Percentiles rank a stretch among this genome's conserved stretches.
Evolutionary conservation across 2,113 vertebrate species (phyloP).

Genomic region (Vanacampus margaritifer): DNA sequence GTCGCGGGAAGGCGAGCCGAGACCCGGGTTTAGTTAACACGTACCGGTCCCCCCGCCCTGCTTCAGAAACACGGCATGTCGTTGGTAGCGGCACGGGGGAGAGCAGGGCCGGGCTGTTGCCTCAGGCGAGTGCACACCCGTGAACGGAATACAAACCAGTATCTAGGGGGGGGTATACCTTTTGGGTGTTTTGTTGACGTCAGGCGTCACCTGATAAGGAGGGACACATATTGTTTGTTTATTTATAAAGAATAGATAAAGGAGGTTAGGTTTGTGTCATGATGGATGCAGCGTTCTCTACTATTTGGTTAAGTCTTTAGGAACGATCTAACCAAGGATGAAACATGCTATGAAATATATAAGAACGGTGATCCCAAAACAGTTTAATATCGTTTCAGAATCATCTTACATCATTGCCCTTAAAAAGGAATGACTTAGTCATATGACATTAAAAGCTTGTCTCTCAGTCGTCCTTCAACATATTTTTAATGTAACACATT

Average conservation of each 20-base stretch:
- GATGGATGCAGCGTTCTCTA: too few species aligned
- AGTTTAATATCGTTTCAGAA: too few species aligned
- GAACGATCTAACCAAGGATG: too few species aligned
- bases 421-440: too few species aligned
- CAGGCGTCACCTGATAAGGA: neutral
- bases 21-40: conserved; percentile 75
- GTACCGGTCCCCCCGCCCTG: conserved; percentile 41
- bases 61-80: conserved; percentile 37
- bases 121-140: conserved; percentile 11
- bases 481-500: too few species aligned
- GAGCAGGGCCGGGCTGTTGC: conserved; percentile 6
- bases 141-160: conserved; percentile 4
- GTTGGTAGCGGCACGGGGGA: conserved; percentile 39
- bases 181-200: neutral
- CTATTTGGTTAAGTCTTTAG: too few species aligned
- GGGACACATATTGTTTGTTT: neutral
- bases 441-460: too few species aligned
- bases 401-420: too few species aligned
- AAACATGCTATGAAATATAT: too few species aligned
- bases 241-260: neutral
- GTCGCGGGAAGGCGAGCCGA: conserved; percentile 76
- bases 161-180: neutral
- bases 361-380: too few species aligned
- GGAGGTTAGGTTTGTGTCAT: too few species aligned
- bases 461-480: too few species aligned